Conservation (phyloP, 1,140 invertebrate species). For the Bombus terrestris region DNA sequence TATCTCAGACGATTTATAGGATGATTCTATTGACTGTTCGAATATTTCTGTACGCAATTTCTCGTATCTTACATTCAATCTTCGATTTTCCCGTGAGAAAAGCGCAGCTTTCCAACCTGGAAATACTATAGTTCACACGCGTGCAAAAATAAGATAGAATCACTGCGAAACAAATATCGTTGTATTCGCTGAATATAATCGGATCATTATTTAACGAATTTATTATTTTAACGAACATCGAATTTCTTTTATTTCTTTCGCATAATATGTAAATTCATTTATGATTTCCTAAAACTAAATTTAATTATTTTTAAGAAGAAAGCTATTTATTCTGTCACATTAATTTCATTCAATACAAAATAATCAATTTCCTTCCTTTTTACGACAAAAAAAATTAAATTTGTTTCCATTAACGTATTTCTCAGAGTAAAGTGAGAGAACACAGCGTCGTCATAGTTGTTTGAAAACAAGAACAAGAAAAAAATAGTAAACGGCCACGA, state of each 20-base stretch:
- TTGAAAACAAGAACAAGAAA: not conserved
- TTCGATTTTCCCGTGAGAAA: slow-evolving; percentile 33
- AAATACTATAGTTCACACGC: slow-evolving; percentile 5
- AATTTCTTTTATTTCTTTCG: not conserved
- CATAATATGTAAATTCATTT: not conserved
- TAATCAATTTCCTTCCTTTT: not conserved
- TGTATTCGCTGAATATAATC: not conserved
- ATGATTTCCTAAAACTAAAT: not conserved
- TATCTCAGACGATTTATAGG: slow-evolving; percentile 21
- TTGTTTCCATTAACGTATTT: slow-evolving; percentile 24
- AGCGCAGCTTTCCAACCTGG: slow-evolving; percentile 7
- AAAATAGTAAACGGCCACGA: no score
- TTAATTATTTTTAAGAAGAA: not conserved
- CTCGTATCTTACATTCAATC: slow-evolving; percentile 31
- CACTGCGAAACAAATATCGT: not conserved
- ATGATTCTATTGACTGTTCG: slow-evolving; percentile 34
- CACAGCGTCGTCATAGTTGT: not conserved
- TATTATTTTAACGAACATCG: not conserved
- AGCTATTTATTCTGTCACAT: not conserved
- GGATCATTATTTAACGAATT: not conserved
- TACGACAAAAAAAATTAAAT: not conserved
- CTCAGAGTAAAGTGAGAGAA: not conserved
- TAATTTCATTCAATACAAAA: not conserved
- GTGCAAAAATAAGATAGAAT: not conserved
- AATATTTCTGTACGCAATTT: not conserved